Base-by-base conservation (phyloP, 2,113 vertebrate genomes). In the Vidua macroura region DNA sequence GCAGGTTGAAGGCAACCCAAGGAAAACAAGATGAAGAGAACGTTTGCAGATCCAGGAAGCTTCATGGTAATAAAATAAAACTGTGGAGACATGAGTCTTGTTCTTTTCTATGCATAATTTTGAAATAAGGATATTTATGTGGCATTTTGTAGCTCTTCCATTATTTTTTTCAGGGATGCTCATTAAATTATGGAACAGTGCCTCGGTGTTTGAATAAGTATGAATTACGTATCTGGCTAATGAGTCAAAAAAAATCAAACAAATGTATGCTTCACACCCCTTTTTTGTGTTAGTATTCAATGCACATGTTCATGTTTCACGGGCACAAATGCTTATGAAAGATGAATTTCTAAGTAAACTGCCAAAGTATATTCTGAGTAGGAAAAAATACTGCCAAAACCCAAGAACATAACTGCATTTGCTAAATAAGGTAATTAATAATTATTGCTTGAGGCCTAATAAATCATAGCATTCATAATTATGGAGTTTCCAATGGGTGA, bases 391-490 rank as follows among this genome's bases (percentile, higher is more conserved):
- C 55, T 93, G 79, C 90, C 86, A 90, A 89, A 92, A 15, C 12
- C 18, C 56, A 70, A 62, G 72, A 73, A 85, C 22, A 6, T 86
- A 80, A 77, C 94, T 79, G 51, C 88, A 82, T 94, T 94, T 95
- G 68, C 78, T 96, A 88, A 80, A 74, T 94, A 95, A 94, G 76
- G 76, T 89, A 88, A 88, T 94, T 91, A 90, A 92, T 91, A 90
- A 80, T 96, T 93, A 90, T 75, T 95, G 76, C 55, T 86, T 59
- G 82, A 81, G 55, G 73, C 78, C 88, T 89, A 86, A 94, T 90
- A 92, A 96, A 93, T 97, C 46, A 53, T 39, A 78, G 48, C 43
- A 27, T 86, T 73, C 41, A 7, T 72, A 93, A 90, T 63, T 83
- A 16, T 33, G 51, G 49, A 39, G 56, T 91, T 90, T 90, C 78